A percentile compares a stretch with the other conserved stretches of the same genome.
Evolutionary conservation across 2,888 invertebrate genomes (phyloP).

Genomic region (Exephanes ischioxanthus): DNA sequence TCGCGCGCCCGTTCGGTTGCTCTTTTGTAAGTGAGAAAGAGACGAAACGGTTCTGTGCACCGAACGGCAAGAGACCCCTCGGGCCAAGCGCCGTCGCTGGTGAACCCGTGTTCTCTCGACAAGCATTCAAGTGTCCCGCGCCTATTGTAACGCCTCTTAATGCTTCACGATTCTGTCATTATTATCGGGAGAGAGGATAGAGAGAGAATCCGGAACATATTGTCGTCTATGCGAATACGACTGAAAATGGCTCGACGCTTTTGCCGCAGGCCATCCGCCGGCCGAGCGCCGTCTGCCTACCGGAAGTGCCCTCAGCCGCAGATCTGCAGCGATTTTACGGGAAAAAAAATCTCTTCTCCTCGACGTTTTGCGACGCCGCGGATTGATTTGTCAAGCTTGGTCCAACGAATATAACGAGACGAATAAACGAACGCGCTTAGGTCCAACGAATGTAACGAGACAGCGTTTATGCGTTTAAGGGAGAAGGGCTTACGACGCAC

Average conservation of each 20-base stretch:
- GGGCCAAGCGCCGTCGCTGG: constrained; percentile 28
- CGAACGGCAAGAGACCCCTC: constrained; percentile 28
- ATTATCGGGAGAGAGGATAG: constrained; percentile 74
- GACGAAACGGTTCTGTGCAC: constrained; percentile 9
- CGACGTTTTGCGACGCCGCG: background rate
- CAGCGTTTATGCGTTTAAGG: background rate
- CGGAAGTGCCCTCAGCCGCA: background rate
- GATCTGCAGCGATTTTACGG: background rate
- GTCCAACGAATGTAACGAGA: background rate
- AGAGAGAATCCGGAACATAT: constrained; percentile 80
- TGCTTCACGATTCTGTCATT: constrained; percentile 79
- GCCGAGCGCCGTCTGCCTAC: constrained; percentile 4
- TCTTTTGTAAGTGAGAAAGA: constrained; percentile 77
- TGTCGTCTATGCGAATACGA: constrained; percentile 72
- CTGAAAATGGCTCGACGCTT: constrained; percentile 47
- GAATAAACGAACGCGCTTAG: too few species aligned
- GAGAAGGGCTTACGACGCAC: background rate
- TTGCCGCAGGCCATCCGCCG: constrained; percentile 21
- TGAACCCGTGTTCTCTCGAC: constrained; percentile 76
- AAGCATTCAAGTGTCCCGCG: constrained; percentile 82
- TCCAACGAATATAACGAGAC: too few species aligned
- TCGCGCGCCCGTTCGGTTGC: constrained; percentile 76
- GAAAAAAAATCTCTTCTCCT: background rate
- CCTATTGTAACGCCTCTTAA: constrained; percentile 82
- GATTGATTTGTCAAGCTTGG: too few species aligned